Conservation (phyloP, 2,888 invertebrate genomes). For the Drosophila subquinaria region DNA sequence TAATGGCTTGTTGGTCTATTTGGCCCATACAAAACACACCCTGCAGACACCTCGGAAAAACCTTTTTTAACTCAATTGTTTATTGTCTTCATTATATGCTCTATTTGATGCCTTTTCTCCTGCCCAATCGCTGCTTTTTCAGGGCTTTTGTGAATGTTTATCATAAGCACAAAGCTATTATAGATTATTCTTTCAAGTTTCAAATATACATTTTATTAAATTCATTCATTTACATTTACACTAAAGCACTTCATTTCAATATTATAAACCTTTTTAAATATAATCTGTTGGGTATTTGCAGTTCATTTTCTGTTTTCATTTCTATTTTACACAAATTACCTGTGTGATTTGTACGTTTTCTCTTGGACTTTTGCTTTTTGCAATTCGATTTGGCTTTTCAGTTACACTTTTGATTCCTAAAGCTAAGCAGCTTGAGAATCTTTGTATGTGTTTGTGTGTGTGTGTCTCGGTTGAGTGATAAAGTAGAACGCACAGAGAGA, state of each 20-base stretch:
- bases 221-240: not conserved
- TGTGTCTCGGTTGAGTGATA: conserved; percentile 48
- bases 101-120: conserved; percentile 2
- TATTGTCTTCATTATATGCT: conserved; percentile 29
- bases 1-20: conserved; percentile 50
- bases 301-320: conserved; percentile 2
- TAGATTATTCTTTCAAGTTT: not conserved
- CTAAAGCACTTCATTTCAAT: not conserved
- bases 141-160: not conserved
- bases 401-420: conserved; percentile 59
- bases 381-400: conserved; percentile 53
- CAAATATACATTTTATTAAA: not conserved
- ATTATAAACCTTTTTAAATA: not conserved
- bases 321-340: conserved; percentile 42
- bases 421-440: conserved; percentile 51
- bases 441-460: conserved; percentile 13
- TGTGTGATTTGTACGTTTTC: conserved; percentile 51
- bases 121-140: not conserved
- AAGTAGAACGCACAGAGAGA: conserved; percentile 54
- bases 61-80: conserved; percentile 14
- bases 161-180: not conserved
- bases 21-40: not conserved
- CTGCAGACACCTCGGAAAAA: not conserved
- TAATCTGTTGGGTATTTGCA: conserved; percentile 1
- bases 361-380: conserved; percentile 27